These are phyloP conservation scores for Halichoeres trimaculatus DNA, from an alignment of 2,113 vertebrate species.

Conservation along the genomic window DNA sequence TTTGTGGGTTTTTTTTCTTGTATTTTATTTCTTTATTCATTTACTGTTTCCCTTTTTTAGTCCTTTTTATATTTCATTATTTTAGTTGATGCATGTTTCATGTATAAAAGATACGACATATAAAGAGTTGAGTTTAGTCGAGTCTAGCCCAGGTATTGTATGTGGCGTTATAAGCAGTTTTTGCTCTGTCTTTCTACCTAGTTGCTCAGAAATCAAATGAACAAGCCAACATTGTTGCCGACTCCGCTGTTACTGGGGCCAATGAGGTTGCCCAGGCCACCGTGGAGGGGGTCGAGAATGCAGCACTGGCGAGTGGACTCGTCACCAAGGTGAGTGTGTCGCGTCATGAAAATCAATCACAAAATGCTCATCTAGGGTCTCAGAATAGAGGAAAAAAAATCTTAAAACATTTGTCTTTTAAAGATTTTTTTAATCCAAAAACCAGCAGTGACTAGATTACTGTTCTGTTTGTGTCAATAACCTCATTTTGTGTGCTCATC, in stretches of 20 bases:
- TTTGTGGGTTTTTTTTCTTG: no score
- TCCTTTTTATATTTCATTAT: no score
- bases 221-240: constrained; percentile 89
- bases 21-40: no score
- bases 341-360: not conserved
- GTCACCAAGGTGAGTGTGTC: constrained; percentile 84
- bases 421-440: no score
- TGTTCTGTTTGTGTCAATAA: not conserved
- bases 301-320: constrained; percentile 85
- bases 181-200: constrained; percentile 49
- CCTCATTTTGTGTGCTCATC: not conserved
- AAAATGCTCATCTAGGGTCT: no score
- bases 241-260: constrained; percentile 87
- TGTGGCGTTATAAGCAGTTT: not conserved
- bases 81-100: no score
- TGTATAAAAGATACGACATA: no score
- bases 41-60: no score
- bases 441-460: not conserved
- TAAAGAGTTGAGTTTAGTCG: no score
- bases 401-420: no score
- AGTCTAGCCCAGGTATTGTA: not conserved
- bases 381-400: no score
- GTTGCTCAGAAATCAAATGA: constrained; percentile 94
- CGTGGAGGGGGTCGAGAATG: constrained; percentile 89
- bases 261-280: constrained; percentile 90